Conservation (phyloP, 2,888 invertebrate species). For the Dryadula phaetusa region DNA sequence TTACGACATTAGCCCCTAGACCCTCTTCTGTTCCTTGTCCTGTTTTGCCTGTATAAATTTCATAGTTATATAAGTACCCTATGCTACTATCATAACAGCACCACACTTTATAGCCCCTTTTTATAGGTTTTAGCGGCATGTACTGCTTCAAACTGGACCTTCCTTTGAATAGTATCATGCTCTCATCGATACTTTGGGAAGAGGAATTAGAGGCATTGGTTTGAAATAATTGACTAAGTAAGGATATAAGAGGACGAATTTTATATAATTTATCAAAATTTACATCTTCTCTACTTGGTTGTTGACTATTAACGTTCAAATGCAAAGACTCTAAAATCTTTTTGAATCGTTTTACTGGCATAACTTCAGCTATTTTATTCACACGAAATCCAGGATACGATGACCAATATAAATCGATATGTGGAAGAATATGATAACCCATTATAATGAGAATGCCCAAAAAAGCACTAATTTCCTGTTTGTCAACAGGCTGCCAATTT, state of each 20-base stretch:
- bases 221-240: conserved; percentile 40
- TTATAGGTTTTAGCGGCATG: conserved; percentile 51
- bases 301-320: conserved; percentile 47
- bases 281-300: conserved; percentile 44
- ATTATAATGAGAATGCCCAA: conserved; percentile 49
- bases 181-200: conserved; percentile 28
- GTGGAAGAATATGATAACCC: conserved; percentile 46
- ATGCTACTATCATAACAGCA: conserved; percentile 45
- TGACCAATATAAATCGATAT: conserved; percentile 50
- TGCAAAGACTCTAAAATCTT: conserved; percentile 48
- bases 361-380: conserved; percentile 47
- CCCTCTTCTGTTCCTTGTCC: conserved; percentile 45
- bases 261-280: conserved; percentile 25
- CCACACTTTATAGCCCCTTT: conserved; percentile 51
- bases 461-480: conserved; percentile 47
- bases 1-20: conserved; percentile 48
- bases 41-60: conserved; percentile 49
- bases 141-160: conserved; percentile 48
- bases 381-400: conserved; percentile 47
- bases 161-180: conserved; percentile 48
- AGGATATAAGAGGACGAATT: not conserved
- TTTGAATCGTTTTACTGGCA: conserved; percentile 49
- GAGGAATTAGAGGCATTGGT: conserved; percentile 38
- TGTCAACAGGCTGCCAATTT: conserved; percentile 45
- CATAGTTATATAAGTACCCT: conserved; percentile 49